Base-by-base conservation (phyloP, 2,888 invertebrate species). In the Cephus rjabovi region DNA sequence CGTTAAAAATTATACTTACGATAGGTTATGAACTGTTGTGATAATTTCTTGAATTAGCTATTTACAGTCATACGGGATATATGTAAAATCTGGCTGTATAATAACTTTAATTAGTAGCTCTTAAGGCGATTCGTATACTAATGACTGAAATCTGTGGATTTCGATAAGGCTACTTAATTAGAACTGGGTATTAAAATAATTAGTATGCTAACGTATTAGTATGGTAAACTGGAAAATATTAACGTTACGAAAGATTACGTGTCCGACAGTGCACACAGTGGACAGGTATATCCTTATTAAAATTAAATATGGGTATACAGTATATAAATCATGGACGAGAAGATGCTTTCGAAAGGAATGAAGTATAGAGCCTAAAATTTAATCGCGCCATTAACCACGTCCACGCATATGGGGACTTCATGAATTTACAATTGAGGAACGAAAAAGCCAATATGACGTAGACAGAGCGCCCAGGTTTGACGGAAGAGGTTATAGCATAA, bases 61-160 rank as follows among this genome's bases (percentile, higher is more conserved):
- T 40, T 15, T 40, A 40, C 2, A 15, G 40, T 40, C 40, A 23
- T 23, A 2, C 23, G 23, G 1, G 40, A 56, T 23, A 56, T 56
- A 56, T 23, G 56, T 56, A 23, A 9, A 56, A 56, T 15, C 23
- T 23, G 56, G 2, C 23, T 23, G 56, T 56, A 78, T 84, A 85
- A 85, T 84, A 83, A 80, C 83, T 82, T 83, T 83, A 79, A 77
- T 84, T 82, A 79, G 77, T 74, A 79, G 77, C 83, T 84, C 83
- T 79, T 73, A 3, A 71, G 34, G 76, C 79, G 80, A 83, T 81
- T 83, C 75, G 76, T 56, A 40, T 73, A 74, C 33, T 80, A 83
- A 83, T 76, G 81, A 74, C 75, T 71, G 74, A 75, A 70, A 75
- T 34, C 74, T 75, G 11, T 76, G 30, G 12, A 34, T 40, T 75